Evolutionary conservation across 2,797 vertebrate genomes (phyloP), one percentile per base, ranked within the genome.

Genomic region (Pterois miles): DNA sequence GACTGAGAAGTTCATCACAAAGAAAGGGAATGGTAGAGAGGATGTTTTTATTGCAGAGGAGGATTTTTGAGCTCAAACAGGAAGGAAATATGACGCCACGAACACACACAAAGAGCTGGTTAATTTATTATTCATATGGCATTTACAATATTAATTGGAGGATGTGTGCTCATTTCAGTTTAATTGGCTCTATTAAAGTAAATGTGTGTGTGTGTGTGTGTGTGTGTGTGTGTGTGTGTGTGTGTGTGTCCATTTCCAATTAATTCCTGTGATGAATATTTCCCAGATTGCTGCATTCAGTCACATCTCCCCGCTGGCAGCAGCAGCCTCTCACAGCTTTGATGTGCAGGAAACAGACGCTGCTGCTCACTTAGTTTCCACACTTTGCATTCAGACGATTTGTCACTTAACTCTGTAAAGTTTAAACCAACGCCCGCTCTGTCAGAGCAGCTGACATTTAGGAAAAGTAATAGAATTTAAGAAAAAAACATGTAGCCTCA

Each of bases 141-240:
- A 83, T 81, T 85, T 87, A 80, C 56, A 74, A 70, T 81, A 82
- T 81, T 81, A 79, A 86, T 62, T 4, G 2, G 71, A 82, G 71
- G 65, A 72, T 76, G 76, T 84, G 70, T 18, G 52, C 70, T 76
- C 67, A 82, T 78, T 85, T 18, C 29, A 65, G 1, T 73, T 70
- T 85, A 84, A 86, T 76, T 84, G 81, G 76, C 67, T 40, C 48
- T 33, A 59, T 78, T 78, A 77, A 67, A 64, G 18, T 66, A 23
- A 34, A 31, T 22, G 48, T 59, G 48, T 65, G 58, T 48, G 52
- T 34, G 52, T 10, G 63, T 67, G 59, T 52, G 27, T 64, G 54
- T 59, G 65, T 70, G 46, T 54, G 33, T 48, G 4, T 34, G 31
- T 54, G 58, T 62, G 59, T 50, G 70, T 59, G 40, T 36, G 64